A percentile compares a stretch with the other conserved stretches of the same genome.
Conservation (phyloP, 2,797 vertebrate species). For the Emydoidea blandingii region DNA sequence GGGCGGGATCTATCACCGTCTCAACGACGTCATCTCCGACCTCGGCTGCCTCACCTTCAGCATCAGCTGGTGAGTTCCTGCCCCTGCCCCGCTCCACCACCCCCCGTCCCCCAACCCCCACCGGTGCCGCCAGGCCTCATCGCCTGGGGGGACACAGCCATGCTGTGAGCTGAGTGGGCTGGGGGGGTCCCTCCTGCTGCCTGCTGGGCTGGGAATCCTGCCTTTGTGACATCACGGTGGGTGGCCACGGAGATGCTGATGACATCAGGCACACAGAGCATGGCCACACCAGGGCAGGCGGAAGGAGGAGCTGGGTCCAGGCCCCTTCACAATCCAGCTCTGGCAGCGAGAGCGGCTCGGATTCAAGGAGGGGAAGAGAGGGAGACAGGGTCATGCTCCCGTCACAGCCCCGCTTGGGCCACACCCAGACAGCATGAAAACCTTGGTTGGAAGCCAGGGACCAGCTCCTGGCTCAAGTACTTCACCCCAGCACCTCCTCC, state of each 20-base stretch:
- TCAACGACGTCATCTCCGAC: slow-evolving; percentile 90
- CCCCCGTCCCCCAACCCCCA: accelerated
- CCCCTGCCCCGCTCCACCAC: neutral
- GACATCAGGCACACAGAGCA: neutral
- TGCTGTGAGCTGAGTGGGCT: neutral
- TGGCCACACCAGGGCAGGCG: neutral
- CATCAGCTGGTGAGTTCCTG: slow-evolving; percentile 87
- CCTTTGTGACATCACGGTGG: slow-evolving; percentile 14
- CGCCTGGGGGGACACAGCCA: neutral
- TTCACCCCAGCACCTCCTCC: neutral
- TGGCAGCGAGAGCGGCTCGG: neutral
- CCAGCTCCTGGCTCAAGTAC: neutral
- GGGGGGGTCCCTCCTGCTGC: slow-evolving; percentile 17
- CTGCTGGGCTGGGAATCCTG: slow-evolving; percentile 62
- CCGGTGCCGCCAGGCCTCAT: accelerated
- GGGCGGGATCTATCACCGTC: slow-evolving; percentile 83
- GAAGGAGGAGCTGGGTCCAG: neutral
- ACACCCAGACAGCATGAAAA: neutral
- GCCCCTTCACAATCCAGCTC: neutral
- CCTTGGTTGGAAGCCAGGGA: neutral
- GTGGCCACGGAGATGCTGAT: slow-evolving; percentile 23
- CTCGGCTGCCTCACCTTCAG: slow-evolving; percentile 92
- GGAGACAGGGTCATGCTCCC: neutral
- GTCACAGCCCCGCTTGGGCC: neutral
- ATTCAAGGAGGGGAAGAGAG: neutral